Evolutionary conservation across 1,140 invertebrate species (phyloP).

Genomic region (Coptotermes formosanus): DNA sequence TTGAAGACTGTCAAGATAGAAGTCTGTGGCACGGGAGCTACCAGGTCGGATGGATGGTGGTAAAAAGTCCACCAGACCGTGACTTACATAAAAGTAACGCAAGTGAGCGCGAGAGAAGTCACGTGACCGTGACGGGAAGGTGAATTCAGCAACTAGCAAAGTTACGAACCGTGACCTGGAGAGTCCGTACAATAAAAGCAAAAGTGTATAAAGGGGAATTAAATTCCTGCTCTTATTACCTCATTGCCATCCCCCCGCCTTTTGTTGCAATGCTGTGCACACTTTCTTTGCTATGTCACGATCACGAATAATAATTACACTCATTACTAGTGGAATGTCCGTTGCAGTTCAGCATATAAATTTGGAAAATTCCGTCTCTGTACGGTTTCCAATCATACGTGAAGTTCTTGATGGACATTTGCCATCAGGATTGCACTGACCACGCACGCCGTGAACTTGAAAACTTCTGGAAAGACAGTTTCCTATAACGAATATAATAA

Average conservation of each 20-base stretch:
- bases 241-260: not conserved
- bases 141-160: not conserved
- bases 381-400: no score
- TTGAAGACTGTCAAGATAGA: no score
- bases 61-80: not conserved
- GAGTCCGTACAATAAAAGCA: not conserved
- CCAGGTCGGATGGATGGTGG: not conserved
- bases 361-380: no score
- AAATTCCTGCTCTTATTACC: not conserved
- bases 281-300: not conserved
- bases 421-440: no score
- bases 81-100: constrained; percentile 8
- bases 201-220: not conserved
- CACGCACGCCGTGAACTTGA: no score
- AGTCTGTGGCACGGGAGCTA: no score
- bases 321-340: no score
- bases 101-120: not conserved
- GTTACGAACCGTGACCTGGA: not conserved
- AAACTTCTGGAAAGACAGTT: no score
- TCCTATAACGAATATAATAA: no score
- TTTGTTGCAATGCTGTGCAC: not conserved
- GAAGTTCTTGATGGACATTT: no score
- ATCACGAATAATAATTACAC: constrained; percentile 1
- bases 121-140: constrained; percentile 6
- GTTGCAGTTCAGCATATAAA: no score